These are phyloP conservation scores for Drosophila silvestris DNA, from an alignment of 2,888 invertebrate species.

Conservation along the genomic window DNA sequence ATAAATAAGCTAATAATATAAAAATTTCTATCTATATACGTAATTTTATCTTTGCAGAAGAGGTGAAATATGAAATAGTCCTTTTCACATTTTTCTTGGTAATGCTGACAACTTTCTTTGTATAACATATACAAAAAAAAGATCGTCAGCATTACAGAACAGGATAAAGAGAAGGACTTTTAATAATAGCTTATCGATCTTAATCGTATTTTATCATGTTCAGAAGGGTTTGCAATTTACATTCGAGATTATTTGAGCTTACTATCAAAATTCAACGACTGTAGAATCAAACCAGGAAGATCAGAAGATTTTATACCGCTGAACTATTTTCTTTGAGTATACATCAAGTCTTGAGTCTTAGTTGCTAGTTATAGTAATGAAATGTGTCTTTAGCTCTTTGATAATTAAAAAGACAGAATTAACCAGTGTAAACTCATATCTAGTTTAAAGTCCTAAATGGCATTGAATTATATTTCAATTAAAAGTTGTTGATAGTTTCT, in stretches of 20 bases:
- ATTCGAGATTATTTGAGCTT: background rate
- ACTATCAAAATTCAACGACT: background rate
- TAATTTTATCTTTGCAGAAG: background rate
- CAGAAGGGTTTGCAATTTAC: too few relatives aligned
- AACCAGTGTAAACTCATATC: background rate
- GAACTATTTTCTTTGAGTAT: background rate
- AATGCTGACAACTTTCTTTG: background rate
- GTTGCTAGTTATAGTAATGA: background rate
- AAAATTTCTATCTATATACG: background rate
- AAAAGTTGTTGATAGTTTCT: too few relatives aligned
- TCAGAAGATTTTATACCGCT: background rate
- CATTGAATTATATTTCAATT: background rate
- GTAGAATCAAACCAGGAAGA: background rate
- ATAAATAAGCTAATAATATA: too few relatives aligned
- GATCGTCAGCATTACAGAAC: too few relatives aligned
- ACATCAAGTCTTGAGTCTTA: background rate
- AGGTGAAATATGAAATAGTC: background rate
- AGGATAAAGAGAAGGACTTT: background rate
- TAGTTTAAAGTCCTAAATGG: background rate
- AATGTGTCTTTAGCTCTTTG: background rate
- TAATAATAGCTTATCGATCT: background rate
- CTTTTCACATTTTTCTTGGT: background rate
- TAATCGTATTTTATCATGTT: background rate
- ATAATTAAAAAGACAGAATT: fast-evolving
- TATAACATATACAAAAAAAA: too few relatives aligned